Evolutionary conservation across 2,888 invertebrate genomes (phyloP), one percentile per base, ranked within the genome.

Genomic region (Lysandra bellargus): DNA sequence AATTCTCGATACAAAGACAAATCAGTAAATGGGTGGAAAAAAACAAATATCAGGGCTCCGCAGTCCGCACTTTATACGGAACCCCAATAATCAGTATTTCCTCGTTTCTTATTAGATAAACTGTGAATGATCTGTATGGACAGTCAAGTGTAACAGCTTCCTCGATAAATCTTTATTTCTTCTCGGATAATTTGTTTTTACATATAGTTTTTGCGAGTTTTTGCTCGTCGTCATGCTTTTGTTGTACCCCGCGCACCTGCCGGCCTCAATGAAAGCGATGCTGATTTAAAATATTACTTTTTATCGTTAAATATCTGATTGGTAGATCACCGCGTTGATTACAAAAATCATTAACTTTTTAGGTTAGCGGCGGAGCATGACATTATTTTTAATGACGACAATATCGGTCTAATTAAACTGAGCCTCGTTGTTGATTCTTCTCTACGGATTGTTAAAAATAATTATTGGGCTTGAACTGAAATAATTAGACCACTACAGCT

Each of bases 71-170:
- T 30, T 17, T 5, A 6, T 17, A 17, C 69, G 4, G 37, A 37
- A 37, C 33, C 33, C 33, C 5, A 69, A 37, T 69, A 69, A 69
- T 69, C 33, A 69, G 69, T 37, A 37, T 90, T 92, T 92, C 91
- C 90, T 79, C 89, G 89, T 88, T 88, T 88, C 86, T 86, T 85
- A 89, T 86, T 87, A 85, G 87, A 86, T 90, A 85, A 81, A 88
- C 91, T 90, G 90, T 90, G 85, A 90, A 92, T 91, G 92, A 92
- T 92, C 92, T 90, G 89, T 88, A 84, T 87, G 89, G 85, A 93
- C 93, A 92, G 90, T 89, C 90, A 88, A 92, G 90, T 94, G 94
- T 93, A 92, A 94, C 94, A 89, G 91, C 90, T 94, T 93, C 94
- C 93, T 92, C 91, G 89, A 88, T 88, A 86, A 86, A 88, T 91